phyloP scores from a whole-genome alignment of 2,888 invertebrate genomes.

The Sarcophaga rosellei region DNA sequence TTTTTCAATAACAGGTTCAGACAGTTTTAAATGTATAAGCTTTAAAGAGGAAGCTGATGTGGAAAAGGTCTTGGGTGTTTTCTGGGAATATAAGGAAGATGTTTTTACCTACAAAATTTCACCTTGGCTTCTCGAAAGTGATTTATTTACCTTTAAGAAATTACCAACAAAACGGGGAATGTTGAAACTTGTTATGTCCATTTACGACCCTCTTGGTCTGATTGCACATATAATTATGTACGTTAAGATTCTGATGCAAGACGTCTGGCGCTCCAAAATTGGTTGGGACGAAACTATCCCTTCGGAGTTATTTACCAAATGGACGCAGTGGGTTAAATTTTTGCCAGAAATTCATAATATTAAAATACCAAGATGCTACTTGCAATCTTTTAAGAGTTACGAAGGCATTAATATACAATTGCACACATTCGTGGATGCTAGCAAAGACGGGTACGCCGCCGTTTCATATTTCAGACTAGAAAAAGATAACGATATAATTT shows the following conservation, averaged over 20 bases:
- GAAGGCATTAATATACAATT: neutral
- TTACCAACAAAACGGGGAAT: constrained; percentile 38
- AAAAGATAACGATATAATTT: constrained; percentile 21
- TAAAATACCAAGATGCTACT: constrained; percentile 32
- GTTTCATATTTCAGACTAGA: constrained; percentile 21
- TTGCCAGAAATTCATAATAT: constrained; percentile 35
- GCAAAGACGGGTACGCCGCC: constrained; percentile 22
- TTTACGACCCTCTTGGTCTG: constrained; percentile 43
- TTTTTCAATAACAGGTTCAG: neutral
- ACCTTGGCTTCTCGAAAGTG: neutral
- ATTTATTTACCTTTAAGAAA: neutral
- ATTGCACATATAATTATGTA: constrained; percentile 44
- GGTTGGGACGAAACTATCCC: constrained; percentile 38
- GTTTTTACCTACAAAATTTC: constrained; percentile 55
- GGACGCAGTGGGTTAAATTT: constrained; percentile 22
- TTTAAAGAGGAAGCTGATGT: constrained; percentile 11
- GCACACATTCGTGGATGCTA: constrained; percentile 23
- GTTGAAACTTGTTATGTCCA: constrained; percentile 42
- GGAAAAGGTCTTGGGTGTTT: constrained; percentile 60
- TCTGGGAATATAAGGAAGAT: constrained; percentile 56
- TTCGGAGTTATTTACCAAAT: constrained; percentile 34
- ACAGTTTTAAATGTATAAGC: constrained; percentile 23
- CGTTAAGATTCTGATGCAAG: constrained; percentile 47
- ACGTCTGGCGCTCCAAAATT: constrained; percentile 36
- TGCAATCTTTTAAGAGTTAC: constrained; percentile 12